Base-by-base conservation (phyloP, 2,797 vertebrate species). In the Rhinophrynus dorsalis region DNA sequence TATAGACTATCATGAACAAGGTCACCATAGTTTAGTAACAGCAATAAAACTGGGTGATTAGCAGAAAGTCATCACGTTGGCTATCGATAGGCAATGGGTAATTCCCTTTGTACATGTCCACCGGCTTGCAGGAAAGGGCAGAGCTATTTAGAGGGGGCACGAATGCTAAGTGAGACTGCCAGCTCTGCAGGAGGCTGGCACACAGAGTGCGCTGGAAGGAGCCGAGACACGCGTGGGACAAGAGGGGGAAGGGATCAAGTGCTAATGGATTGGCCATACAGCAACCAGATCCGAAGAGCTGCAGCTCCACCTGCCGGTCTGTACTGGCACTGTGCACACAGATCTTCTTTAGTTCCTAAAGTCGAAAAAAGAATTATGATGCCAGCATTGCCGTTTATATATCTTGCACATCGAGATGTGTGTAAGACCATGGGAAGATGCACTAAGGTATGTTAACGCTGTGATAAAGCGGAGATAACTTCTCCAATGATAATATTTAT, bases 151-250 rank as follows among this genome's bases (percentile, higher is more conserved):
- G 24, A 55, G 58, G 57, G 58, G 35, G 63, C 18, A 33, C 18
- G 10, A 50, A 33, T 59, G 65, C 26, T 50, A 3, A 27, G 48
- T 32, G 38, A 20, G 54, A 3, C 32, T 65, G 68, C 32, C 52
- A 65, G 56, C 51, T 65, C 60, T 64, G 68, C 60, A 71, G 60
- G 60, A 64, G 60, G 60, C 60, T 56, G 44, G 42, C 37, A 62
- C 32, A 18, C 57, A 61, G 58, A 52, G 40, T 24, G 50, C 66
- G 30, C 51, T 57, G 40, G 38, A 12, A 32, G 38, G 26, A 33
- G 37, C 35, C 42, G 54, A 55, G 35, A 58, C 42, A 48, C 10
- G 2, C 40, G 17, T 30, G 57, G 50, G 48, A 38, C 68, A 64
- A 23, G 29, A 26, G 51, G 68, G 59, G 60, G 60, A 57, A 40